Percentiles rank a stretch among this genome's conserved stretches.
Evolutionary conservation across 2,888 invertebrate species (phyloP).

Genomic region (Athalia circularis): DNA sequence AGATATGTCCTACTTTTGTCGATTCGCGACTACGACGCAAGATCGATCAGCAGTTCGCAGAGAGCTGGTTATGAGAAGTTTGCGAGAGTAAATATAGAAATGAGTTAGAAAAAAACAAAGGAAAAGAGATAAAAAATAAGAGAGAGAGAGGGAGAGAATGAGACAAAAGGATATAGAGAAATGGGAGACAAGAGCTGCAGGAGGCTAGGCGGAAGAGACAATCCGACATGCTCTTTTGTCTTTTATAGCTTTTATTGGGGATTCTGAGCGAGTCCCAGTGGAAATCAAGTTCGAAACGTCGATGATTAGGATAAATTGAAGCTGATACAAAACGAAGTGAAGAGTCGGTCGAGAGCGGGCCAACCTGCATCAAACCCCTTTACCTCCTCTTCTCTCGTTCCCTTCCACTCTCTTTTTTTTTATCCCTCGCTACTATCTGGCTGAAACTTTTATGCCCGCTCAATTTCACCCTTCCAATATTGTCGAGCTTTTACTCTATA

Average conservation of each 20-base stretch:
- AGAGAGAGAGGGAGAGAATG: not conserved
- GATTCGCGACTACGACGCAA: too few relatives aligned
- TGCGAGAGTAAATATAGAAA: not conserved
- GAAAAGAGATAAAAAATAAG: not conserved
- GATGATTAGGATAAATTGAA: slow-evolving; percentile 68
- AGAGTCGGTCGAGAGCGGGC: slow-evolving; percentile 45
- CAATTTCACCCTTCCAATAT: slow-evolving; percentile 65
- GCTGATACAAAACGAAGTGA: slow-evolving; percentile 53
- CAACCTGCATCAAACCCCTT: too few relatives aligned
- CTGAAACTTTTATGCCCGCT: slow-evolving; percentile 59
- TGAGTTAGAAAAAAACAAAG: not conserved
- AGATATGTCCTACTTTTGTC: too few relatives aligned
- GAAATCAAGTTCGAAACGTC: slow-evolving; percentile 62
- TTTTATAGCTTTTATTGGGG: slow-evolving; percentile 43
- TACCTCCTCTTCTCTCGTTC: too few relatives aligned
- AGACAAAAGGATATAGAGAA: not conserved
- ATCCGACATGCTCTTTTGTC: slow-evolving; percentile 39
- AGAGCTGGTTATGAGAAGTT: not conserved
- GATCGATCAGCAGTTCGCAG: too few relatives aligned
- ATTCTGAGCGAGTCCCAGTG: slow-evolving; percentile 56
- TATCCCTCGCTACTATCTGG: slow-evolving; percentile 8
- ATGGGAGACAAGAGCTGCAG: not conserved
- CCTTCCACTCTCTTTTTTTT: slow-evolving; percentile 5
- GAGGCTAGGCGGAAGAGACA: not conserved
- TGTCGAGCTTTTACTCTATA: slow-evolving; percentile 48